Base-by-base conservation (phyloP, 2,888 invertebrate species). In the Brachypterus glaber region DNA sequence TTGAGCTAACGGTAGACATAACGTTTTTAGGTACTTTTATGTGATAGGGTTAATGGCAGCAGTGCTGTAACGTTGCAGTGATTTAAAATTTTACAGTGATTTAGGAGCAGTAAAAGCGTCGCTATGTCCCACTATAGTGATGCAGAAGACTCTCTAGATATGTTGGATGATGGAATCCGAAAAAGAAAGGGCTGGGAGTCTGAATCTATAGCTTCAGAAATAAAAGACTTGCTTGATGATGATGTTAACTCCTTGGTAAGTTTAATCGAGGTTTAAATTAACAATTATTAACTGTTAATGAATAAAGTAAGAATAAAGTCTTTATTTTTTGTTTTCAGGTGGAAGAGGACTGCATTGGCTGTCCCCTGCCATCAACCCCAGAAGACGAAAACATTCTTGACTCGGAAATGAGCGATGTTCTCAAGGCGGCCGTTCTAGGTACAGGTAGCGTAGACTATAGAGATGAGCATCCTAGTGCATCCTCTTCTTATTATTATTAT, bases 381-480 rank as follows among this genome's bases (percentile, higher is more conserved):
- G 87, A 87, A 62, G 87, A 88, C 60, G 84, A 85, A 55, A 79
- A 82, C 59, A 71, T 88, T 18, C 71, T 88, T 50, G 86, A 87
- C 59, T 82, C 83, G 35, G 88, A 88, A 70, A 86, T 87, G 81
- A 83, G 84, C 18, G 87, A 87, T 63, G 87, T 87, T 17, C 65
- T 88, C 44, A 88, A 87, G 64, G 86, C 86, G 41, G 86, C 86
- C 27, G 86, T 87, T 40, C 70, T 87, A 40, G 65, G 65, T 66
- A 64, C 60, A 63, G 62, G 63, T 64, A 63, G 52, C 54, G 58
- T 62, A 59, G 54, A 41, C 43, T 52, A 47, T 41, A 46, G 31
- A n/a, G n/a, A n/a, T n/a, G n/a, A n/a, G n/a, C n/a, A n/a, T n/a
- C n/a, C n/a, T n/a, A n/a, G n/a, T n/a, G n/a, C n/a, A n/a, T n/a